Base-by-base conservation (phyloP, 2,888 invertebrate genomes). In the Synanthedon vespiformis region DNA sequence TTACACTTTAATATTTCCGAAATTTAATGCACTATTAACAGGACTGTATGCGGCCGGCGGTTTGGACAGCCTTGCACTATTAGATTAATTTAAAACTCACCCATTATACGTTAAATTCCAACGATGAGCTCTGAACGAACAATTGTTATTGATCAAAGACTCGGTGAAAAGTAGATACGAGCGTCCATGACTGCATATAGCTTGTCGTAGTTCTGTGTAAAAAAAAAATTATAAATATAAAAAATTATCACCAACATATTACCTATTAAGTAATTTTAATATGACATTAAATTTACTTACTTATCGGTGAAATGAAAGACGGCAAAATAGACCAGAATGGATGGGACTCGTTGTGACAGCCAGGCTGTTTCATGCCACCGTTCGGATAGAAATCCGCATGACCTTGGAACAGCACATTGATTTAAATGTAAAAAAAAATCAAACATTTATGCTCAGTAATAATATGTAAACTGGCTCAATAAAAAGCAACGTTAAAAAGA, bases 311-410 rank as follows among this genome's bases (percentile, higher is more conserved):
- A 51, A 77, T 62, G 18, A 22, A 48, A 6, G 22, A 48, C 1
- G 77, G 77, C 12, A 82, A 49, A 8, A 80, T 58, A 1, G 80
- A 68, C 66, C 77, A 75, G 1, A 81, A 58, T 0, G 83, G 77
- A 10, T 62, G 68, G 2, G 70, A 68, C 2, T 61, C 57, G 48
- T 74, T 79, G 5, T 58, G 51, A 61, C 93, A 93, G 0, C 92
- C 92, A 0, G 92, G 92, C 63, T 93, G 93, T 50, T 79, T 79
- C 75, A 88, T 83, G 1, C 92, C 93, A 0, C 92, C 92, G 56
- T 92, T 92, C 1, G 92, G 90, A 69, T 92, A 92, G 65, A 92
- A 92, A 66, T 93, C 92, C 2, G 90, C 88, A 58, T 92, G 82
- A 50, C 90, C 90, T 34, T 34, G 34, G 8, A 34, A 34, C 34